These are phyloP conservation scores for Conger conger DNA, from an alignment of 2,113 vertebrate genomes.

Conservation along the genomic window DNA sequence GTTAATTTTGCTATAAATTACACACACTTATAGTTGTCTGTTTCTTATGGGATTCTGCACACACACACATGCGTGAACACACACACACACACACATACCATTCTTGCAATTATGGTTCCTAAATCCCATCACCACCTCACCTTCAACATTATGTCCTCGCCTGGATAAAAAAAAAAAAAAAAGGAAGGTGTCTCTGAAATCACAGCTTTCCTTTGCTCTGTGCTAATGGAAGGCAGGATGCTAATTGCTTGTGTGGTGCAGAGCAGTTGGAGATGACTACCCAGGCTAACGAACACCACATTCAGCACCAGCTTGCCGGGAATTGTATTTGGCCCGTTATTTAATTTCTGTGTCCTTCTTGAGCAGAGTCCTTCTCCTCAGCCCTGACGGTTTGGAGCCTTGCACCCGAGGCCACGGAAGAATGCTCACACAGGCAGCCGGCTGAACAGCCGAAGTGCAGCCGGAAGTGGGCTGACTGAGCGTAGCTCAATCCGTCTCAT, in stretches of 20 bases:
- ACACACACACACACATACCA: no score
- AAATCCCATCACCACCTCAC: not conserved
- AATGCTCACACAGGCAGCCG: not conserved
- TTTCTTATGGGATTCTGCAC: no score
- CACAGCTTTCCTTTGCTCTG: not conserved
- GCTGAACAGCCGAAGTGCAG: no score
- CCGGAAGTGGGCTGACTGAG: no score
- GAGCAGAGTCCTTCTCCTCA: not conserved
- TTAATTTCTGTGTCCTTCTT: not conserved
- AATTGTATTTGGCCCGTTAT: not conserved
- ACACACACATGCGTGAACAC: no score
- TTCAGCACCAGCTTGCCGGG: not conserved
- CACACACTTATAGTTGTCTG: no score
- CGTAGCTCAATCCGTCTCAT: no score
- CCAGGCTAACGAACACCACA: not conserved
- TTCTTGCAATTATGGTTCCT: not conserved
- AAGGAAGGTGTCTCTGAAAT: no score
- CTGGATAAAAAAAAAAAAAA: no score
- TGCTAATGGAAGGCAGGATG: not conserved
- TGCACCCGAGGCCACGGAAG: not conserved
- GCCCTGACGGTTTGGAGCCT: not conserved
- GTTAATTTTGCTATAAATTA: no score
- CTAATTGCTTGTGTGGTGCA: not conserved
- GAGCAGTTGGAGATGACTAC: not conserved
- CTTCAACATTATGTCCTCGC: not conserved